Evolutionary conservation across 2,888 invertebrate genomes (phyloP).

Genomic region (Pandemis corylana): DNA sequence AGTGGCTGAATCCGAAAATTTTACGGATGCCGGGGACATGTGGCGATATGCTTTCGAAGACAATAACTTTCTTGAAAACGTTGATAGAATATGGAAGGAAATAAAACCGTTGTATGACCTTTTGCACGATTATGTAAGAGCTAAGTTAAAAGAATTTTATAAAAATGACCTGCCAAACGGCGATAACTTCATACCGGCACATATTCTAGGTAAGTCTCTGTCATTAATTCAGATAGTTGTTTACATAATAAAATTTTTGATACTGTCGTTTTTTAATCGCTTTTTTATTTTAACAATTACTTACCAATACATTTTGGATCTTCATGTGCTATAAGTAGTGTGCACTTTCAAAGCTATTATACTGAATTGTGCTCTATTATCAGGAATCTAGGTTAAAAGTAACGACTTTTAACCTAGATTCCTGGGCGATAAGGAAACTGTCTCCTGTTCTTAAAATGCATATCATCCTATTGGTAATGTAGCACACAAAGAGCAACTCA

Average conservation of each 20-base stretch:
- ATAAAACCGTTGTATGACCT: constrained; percentile 87
- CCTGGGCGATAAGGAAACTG: not conserved
- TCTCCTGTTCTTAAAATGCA: constrained; percentile 4
- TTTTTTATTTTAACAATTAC: not conserved
- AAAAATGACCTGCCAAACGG: constrained; percentile 70
- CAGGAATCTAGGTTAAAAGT: too few species aligned
- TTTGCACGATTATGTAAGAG: constrained; percentile 86
- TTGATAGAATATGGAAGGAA: constrained; percentile 82
- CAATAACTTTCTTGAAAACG: constrained; percentile 68
- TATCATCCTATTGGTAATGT: not conserved
- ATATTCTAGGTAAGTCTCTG: constrained; percentile 84
- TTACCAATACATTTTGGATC: not conserved
- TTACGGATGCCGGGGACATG: constrained; percentile 78
- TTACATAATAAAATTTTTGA: not conserved
- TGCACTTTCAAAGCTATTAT: not conserved
- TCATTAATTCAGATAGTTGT: too few species aligned
- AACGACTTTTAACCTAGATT: not conserved
- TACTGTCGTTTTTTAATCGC: not conserved
- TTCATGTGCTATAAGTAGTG: not conserved
- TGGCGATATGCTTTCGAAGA: constrained; percentile 79
- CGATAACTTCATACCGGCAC: constrained; percentile 87
- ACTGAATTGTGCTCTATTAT: not conserved
- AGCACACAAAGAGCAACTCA: not conserved
- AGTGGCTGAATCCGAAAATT: constrained; percentile 84
- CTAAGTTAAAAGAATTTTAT: constrained; percentile 81